These are phyloP conservation scores for Phyllostomus hastatus DNA, from an alignment of 2,113 vertebrate species.

Conservation along the genomic window DNA sequence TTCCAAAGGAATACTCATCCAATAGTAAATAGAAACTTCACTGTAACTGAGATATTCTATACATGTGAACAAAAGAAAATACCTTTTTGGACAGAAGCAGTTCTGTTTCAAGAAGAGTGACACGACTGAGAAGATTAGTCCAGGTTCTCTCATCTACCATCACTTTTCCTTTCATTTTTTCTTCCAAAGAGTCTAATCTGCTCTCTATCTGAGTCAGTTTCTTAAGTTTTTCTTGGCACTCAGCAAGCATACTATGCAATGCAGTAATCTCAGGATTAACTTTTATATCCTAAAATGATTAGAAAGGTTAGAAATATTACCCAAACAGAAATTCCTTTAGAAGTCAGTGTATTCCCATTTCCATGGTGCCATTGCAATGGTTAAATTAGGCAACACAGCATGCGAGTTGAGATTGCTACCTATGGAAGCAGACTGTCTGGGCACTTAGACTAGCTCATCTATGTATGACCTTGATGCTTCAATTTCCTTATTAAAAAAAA, in stretches of 20 bases:
- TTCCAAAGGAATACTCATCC: neutral
- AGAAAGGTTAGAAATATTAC: neutral
- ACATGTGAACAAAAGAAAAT: conserved; percentile 34
- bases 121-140: conserved; percentile 89
- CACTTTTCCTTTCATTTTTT: conserved; percentile 84
- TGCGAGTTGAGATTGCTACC: neutral
- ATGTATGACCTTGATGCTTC: neutral
- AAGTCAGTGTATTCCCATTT: neutral
- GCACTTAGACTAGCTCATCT: no score
- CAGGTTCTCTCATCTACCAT: conserved; percentile 87
- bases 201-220: conserved; percentile 80
- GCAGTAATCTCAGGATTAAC: conserved; percentile 75
- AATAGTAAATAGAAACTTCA: neutral
- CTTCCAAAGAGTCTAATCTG: conserved; percentile 84
- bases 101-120: conserved; percentile 92
- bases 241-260: conserved; percentile 81
- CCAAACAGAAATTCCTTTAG: neutral
- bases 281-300: conserved; percentile 47
- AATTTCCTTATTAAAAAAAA: neutral
- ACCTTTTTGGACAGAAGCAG: conserved; percentile 84
- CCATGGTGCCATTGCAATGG: neutral
- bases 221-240: conserved; percentile 84
- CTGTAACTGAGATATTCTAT: neutral
- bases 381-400: neutral
- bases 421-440: neutral